Base-by-base conservation (phyloP, 2,797 vertebrate genomes). In the Danio tinwini region DNA sequence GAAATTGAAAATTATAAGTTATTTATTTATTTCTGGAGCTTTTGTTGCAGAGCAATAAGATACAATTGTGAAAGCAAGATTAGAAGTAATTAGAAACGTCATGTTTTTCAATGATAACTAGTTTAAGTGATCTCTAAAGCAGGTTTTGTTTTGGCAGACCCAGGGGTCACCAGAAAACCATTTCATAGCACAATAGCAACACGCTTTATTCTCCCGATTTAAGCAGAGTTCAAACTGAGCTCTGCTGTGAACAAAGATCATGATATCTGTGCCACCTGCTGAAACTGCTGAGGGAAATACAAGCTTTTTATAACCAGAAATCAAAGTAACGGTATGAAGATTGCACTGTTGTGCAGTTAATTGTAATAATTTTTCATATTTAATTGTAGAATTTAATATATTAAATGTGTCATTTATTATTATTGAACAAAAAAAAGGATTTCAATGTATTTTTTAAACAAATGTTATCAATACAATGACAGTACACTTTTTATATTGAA, bases 131-230 rank as follows among this genome's bases (percentile, higher is more conserved):
- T 72, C 70, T 58, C 12, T 7, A 58, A 58, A 47, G 70, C 13
- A 37, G 55, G 53, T 37, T 73, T 73, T 73, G 55, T 73, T 58
- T 10, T 17, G 55, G 42, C 53, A 59, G 70, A 73, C 70, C 55
- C 70, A 45, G 55, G 55, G 55, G 70, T 59, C 70, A 47, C 5
- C 70, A 45, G 17, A 44, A 47, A 59, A 73, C 58, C 40, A 73
- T 47, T 73, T 73, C 17, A 45, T 7, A n/a, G 13, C 40, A 47
- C 70, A 59, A 73, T 59, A 56, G 6, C 55, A 29, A 16, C 5
- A 58, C 14, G 7, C 21, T 37, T 11, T 45, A 45, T 44, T 73
- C 70, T 59, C 53, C 52, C 44, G 53, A 59, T 58, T 47, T 59
- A 47, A 73, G 29, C 45, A 19, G 40, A 59, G 70, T 59, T 12